A percentile compares a stretch with the other conserved stretches of the same genome.
phyloP scores from a whole-genome alignment of 2,797 vertebrate species.

The Aselliscus stoliczkanus region DNA sequence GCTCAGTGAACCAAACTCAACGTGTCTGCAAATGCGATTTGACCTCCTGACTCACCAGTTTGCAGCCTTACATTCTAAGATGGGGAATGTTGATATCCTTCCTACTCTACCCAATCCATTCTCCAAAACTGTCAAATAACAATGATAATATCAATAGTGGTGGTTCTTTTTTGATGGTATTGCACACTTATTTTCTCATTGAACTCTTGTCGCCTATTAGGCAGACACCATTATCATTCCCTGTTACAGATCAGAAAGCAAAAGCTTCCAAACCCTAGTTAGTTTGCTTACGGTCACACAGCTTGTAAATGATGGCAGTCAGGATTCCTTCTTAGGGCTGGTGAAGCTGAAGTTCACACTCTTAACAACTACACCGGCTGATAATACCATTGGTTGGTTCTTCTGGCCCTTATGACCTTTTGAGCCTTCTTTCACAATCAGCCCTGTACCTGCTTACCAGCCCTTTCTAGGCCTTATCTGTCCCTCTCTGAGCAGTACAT shows the following conservation, averaged over 20 bases:
- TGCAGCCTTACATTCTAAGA: neutral
- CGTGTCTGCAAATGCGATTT: neutral
- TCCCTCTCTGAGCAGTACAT: neutral
- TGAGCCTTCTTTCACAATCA: neutral
- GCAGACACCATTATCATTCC: neutral
- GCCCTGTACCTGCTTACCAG: neutral
- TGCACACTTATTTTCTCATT: neutral
- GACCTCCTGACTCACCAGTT: neutral
- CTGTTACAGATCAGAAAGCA: neutral
- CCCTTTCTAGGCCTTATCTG: neutral
- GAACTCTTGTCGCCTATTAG: neutral
- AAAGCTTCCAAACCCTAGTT: neutral
- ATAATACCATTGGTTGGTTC: rapidly evolving
- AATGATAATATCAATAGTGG: rapidly evolving
- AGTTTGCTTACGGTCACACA: neutral
- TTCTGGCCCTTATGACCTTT: neutral
- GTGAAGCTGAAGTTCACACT: neutral
- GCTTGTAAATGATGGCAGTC: rapidly evolving
- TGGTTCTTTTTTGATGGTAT: neutral
- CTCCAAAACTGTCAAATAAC: neutral
- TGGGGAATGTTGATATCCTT: neutral
- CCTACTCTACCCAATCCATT: neutral
- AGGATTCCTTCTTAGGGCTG: neutral
- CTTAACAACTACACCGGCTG: neutral
- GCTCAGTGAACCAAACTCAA: neutral